These are phyloP conservation scores for Heteromormyrus szaboi DNA, from an alignment of 2,797 vertebrate species.

Conservation along the genomic window DNA sequence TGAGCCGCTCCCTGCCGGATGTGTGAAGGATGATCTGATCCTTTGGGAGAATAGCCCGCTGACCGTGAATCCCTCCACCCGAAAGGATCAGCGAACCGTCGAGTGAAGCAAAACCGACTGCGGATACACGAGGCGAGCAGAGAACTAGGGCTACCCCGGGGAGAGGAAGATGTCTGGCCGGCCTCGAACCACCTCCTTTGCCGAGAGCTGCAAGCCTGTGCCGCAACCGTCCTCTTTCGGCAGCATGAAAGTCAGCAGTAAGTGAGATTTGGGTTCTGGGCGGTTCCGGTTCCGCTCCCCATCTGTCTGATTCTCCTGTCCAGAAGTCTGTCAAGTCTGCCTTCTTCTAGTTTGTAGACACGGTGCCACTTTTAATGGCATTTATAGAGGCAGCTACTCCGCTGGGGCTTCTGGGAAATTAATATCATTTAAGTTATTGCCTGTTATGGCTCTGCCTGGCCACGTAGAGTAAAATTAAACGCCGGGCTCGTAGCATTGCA, in stretches of 20 bases:
- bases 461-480: not conserved
- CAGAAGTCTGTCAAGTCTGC: not conserved
- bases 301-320: not conserved
- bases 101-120: not conserved
- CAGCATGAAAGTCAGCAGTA: conserved; percentile 84
- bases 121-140: conserved; percentile 4
- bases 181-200: conserved; percentile 81
- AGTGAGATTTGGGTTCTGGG: conserved; percentile 46
- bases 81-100: conserved; percentile 2
- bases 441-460: not conserved
- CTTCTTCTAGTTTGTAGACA: not conserved
- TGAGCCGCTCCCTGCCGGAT: conserved; percentile 9
- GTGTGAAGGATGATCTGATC: conserved; percentile 22
- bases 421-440: not conserved
- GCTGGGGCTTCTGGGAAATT: not conserved
- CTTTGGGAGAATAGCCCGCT: not conserved
- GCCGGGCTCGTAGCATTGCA: not conserved
- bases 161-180: conserved; percentile 71
- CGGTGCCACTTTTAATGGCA: not conserved
- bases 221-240: conserved; percentile 79
- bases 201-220: conserved; percentile 78
- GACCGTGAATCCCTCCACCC: not conserved
- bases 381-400: not conserved
- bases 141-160: conserved; percentile 10
- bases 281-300: not conserved